Base-by-base conservation (phyloP, 1,140 invertebrate genomes). In the Papilio machaon region DNA sequence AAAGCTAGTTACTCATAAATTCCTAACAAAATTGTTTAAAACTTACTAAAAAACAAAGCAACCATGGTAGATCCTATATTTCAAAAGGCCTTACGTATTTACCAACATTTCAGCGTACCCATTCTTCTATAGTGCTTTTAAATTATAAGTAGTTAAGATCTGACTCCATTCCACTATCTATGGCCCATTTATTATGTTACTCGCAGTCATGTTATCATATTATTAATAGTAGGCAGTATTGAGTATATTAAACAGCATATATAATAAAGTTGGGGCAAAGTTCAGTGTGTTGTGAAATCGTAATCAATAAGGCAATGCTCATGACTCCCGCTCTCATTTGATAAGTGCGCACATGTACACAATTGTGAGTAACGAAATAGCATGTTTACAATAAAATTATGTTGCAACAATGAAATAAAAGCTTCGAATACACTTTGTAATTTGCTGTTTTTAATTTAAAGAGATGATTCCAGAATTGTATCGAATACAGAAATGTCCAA, bases 231-330 rank as follows among this genome's bases (percentile, higher is more conserved):
- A 30, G 2, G 4, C 60, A 30, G 23, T 30, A 64, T 64, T 64
- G 9, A 9, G 2, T 30, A 23, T 19, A 11, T 17, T 64, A 35
- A 64, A 73, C 11, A 43, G 15, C 1, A 30, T 73, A 30, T 73
- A 7, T 19, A 75, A 49, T 30, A 9, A 75, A 17, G 43, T 43
- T 19, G 46, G 19, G 19, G 38, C 46, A 75, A 23, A 75, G 73
- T 75, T 75, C 43, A 75, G 46, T 75, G n/a, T 52, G 73, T 75
- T 46, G 19, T 47, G 73, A 76, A 76, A 76, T 23, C 23, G 13
- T 76, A 49, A 76, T 76, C 74, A 76, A 6, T 23, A 19, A 54
- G 19, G 43, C 43, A 76, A 76, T 13, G n/a, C 13, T 54, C 19
- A 73, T 75, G 47, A 52, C 38, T 73, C 38, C n/a, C n/a, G 43